A percentile compares a stretch with the other conserved stretches of the same genome.
Conservation (phyloP, 2,797 vertebrate genomes). For the Acanthis flammea region DNA sequence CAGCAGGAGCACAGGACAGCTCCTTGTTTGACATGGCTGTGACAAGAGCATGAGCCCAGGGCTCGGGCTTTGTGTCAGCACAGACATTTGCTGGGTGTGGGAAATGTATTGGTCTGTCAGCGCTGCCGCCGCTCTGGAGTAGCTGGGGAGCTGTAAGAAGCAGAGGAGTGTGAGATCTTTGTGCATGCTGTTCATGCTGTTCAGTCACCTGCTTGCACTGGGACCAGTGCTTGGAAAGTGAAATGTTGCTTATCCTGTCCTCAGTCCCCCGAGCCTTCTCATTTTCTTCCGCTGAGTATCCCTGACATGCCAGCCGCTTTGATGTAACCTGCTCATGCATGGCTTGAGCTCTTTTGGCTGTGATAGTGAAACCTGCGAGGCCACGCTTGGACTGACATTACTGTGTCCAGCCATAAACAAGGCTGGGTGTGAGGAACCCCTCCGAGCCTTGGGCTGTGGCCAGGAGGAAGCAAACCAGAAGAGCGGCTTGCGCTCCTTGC, state of each 20-base stretch:
- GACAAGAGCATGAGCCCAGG: background rate
- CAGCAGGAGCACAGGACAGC: background rate
- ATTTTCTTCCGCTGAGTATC: constrained; percentile 3
- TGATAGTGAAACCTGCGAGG: background rate
- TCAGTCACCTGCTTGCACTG: constrained; percentile 6
- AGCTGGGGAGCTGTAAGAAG: background rate
- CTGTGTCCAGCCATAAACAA: background rate
- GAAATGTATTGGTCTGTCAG: background rate
- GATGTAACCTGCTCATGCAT: background rate
- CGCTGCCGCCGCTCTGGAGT: accelerated
- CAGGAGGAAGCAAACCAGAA: background rate
- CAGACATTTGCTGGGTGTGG: background rate
- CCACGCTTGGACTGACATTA: background rate
- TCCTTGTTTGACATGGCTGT: background rate
- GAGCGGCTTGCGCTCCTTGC: accelerated
- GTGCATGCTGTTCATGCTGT: background rate
- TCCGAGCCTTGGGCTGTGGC: background rate
- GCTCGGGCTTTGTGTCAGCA: background rate
- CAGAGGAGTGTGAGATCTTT: background rate
- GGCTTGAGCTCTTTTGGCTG: background rate
- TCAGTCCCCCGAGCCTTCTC: background rate
- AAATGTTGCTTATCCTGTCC: background rate
- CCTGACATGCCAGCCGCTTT: background rate
- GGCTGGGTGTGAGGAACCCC: background rate
- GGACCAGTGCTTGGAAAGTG: background rate